phyloP scores from a whole-genome alignment of 2,113 vertebrate species.

The Colossoma macropomum region DNA sequence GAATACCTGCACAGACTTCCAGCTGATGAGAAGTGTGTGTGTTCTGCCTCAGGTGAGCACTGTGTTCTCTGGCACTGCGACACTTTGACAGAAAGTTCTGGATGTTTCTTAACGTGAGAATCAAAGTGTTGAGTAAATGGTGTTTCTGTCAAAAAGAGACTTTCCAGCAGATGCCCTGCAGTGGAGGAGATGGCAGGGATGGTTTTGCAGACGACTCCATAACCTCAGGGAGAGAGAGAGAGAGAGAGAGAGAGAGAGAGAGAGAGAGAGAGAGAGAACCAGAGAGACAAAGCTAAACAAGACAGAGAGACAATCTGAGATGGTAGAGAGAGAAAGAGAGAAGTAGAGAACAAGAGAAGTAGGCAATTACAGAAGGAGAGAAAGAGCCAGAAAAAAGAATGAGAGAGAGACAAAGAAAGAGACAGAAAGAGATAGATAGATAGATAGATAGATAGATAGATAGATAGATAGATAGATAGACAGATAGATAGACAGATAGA shows the following conservation, averaged over 20 bases:
- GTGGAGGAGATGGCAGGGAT: slow-evolving; percentile 20
- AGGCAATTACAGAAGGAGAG: too few relatives aligned
- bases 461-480: too few relatives aligned
- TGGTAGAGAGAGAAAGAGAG: too few relatives aligned
- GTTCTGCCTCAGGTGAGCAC: slow-evolving; percentile 42
- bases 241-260: slow-evolving; percentile 20
- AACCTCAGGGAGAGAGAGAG: slow-evolving; percentile 9
- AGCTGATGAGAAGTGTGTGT: slow-evolving; percentile 45
- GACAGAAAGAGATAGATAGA: too few relatives aligned
- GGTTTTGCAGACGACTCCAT: slow-evolving; percentile 23
- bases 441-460: too few relatives aligned
- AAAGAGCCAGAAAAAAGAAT: too few relatives aligned
- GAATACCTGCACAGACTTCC: slow-evolving; percentile 15
- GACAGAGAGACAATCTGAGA: too few relatives aligned
- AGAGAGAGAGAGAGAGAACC: slow-evolving; percentile 9
- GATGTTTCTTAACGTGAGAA: slow-evolving; percentile 35
- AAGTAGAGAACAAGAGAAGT: too few relatives aligned
- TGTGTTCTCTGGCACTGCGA: slow-evolving; percentile 29
- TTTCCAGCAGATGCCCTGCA: slow-evolving; percentile 31
- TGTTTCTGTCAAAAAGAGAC: slow-evolving; percentile 4
- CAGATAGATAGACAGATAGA: too few relatives aligned
- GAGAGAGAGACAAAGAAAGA: too few relatives aligned
- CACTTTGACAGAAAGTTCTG: slow-evolving; percentile 31
- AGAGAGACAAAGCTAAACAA: too few relatives aligned
- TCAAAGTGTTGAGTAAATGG: slow-evolving; percentile 36